These are phyloP conservation scores for Gallinago solitaria DNA, from an alignment of 2,797 vertebrate species.

Conservation along the genomic window DNA sequence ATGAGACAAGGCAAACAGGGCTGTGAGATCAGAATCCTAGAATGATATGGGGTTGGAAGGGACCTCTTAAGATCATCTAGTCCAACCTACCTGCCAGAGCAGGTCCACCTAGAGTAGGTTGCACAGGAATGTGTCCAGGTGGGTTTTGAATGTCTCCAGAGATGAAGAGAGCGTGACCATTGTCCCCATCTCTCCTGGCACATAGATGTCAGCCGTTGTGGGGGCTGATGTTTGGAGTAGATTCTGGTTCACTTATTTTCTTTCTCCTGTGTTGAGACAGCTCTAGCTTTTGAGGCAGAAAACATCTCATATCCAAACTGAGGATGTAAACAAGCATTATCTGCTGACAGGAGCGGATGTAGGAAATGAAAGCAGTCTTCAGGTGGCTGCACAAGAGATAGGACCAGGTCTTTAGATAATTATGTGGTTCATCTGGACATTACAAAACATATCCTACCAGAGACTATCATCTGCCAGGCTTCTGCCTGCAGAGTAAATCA, in stretches of 20 bases:
- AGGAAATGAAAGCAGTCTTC: background rate
- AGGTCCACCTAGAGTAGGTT: too few species aligned
- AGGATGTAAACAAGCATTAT: background rate
- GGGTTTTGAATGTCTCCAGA: too few species aligned
- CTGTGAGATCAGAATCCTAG: background rate
- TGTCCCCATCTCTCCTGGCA: background rate
- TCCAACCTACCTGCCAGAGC: too few species aligned
- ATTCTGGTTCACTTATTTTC: background rate
- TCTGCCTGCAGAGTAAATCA: background rate
- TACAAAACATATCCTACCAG: background rate
- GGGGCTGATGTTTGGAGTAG: background rate
- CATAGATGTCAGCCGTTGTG: rapidly evolving
- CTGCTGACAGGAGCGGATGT: background rate
- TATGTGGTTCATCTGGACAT: background rate
- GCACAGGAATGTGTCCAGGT: too few species aligned
- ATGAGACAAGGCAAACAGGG: rapidly evolving
- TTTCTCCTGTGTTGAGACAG: background rate
- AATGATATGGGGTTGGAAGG: too few species aligned
- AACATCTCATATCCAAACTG: background rate
- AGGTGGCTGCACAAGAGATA: background rate
- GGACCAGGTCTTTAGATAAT: background rate
- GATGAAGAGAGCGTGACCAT: rapidly evolving
- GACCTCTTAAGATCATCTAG: too few species aligned
- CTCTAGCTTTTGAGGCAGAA: background rate
- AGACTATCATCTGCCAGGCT: background rate